These are phyloP conservation scores for Sterrhoptilus dennistouni DNA, from an alignment of 2,113 vertebrate species.

Conservation along the genomic window DNA sequence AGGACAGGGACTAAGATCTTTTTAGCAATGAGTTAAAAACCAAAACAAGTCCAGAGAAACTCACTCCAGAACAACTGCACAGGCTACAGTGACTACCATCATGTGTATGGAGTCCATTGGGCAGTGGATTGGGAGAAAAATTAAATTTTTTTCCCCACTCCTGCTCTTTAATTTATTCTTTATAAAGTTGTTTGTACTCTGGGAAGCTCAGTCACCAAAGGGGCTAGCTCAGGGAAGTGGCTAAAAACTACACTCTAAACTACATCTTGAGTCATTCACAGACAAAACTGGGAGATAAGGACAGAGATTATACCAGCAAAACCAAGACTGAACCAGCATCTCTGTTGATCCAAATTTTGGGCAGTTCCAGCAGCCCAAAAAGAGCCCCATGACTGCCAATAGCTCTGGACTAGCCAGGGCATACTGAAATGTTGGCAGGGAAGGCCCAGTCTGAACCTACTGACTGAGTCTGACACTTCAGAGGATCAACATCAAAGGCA, in stretches of 20 bases:
- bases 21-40: not conserved
- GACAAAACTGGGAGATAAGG: not conserved
- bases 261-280: not conserved
- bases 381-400: not conserved
- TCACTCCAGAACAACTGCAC: not conserved
- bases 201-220: not conserved
- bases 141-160: not conserved
- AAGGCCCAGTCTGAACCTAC: not conserved
- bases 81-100: not conserved
- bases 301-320: not conserved
- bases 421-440: not conserved
- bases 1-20: not conserved
- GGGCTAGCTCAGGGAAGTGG: not conserved
- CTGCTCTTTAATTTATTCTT: not conserved
- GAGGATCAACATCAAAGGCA: slow-evolving; percentile 2
- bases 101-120: not conserved
- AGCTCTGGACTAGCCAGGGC: not conserved
- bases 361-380: not conserved
- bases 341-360: not conserved
- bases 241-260: not conserved
- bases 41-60: not conserved
- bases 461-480: not conserved
- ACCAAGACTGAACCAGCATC: not conserved
- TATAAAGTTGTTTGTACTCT: not conserved
- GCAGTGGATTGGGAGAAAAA: not conserved